A percentile compares a stretch with the other conserved stretches of the same genome.
These are phyloP conservation scores for Desoria tigrina DNA, from an alignment of 2,888 invertebrate genomes.

Conservation along the genomic window DNA sequence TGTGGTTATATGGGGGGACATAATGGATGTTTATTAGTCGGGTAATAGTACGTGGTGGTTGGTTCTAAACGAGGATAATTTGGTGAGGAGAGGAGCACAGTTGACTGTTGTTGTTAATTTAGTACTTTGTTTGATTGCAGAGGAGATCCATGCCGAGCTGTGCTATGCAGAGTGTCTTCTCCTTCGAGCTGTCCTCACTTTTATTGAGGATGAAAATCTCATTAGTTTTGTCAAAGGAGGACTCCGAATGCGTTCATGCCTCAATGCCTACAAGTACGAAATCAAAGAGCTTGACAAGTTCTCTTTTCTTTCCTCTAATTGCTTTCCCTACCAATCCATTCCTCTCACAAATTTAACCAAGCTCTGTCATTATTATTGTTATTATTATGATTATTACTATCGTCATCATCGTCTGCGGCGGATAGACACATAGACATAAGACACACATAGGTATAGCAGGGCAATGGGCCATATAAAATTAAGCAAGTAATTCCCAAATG, in stretches of 20 bases:
- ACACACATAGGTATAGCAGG: no score
- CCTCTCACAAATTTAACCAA: constrained; percentile 1
- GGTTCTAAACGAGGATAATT: no score
- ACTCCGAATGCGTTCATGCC: constrained; percentile 86
- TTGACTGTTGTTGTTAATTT: no score
- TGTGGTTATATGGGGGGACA: no score
- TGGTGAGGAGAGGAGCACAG: no score
- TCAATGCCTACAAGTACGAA: constrained; percentile 82
- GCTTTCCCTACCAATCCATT: constrained; percentile 34
- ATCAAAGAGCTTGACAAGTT: neutral
- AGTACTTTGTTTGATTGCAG: constrained; percentile 57
- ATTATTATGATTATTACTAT: no score
- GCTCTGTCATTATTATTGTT: neutral
- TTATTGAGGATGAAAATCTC: constrained; percentile 89
- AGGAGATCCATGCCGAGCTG: constrained; percentile 91
- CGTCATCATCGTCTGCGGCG: no score
- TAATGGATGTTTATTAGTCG: no score
- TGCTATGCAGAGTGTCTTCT: constrained; percentile 91
- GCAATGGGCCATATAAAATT: no score
- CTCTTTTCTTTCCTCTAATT: constrained; percentile 21
- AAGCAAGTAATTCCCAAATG: no score
- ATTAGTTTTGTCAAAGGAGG: constrained; percentile 90
- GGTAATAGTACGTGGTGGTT: no score
- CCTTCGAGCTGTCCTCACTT: constrained; percentile 83
- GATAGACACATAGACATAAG: no score